Conservation (phyloP, 2,888 invertebrate genomes). For the Plebejus argus region DNA sequence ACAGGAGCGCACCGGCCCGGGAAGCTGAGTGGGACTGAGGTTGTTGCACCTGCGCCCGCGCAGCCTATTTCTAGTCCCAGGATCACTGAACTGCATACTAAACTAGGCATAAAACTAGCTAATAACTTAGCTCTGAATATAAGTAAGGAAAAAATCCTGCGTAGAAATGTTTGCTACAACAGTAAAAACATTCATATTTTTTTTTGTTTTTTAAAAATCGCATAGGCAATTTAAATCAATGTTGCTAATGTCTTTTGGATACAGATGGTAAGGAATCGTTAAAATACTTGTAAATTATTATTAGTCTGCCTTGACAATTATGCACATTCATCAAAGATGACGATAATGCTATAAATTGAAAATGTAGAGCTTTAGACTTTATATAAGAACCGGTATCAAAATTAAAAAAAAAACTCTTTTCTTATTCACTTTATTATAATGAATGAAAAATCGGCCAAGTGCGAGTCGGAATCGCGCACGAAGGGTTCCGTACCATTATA, state of each 20-base stretch:
- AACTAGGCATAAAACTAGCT: constrained; percentile 2
- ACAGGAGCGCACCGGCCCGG: not conserved
- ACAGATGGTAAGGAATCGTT: too few species aligned
- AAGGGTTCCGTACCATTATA: too few species aligned
- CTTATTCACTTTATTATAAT: not conserved
- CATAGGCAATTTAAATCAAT: not conserved
- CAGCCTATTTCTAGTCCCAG: constrained; percentile 45
- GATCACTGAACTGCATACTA: constrained; percentile 28
- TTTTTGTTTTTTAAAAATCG: not conserved
- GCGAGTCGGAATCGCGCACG: too few species aligned
- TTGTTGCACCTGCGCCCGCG: constrained; percentile 57
- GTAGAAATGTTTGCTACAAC: not conserved
- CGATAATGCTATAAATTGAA: not conserved
- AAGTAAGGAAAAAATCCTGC: not conserved
- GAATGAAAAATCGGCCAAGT: too few species aligned
- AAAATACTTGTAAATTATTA: too few species aligned
- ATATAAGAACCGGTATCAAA: not conserved
- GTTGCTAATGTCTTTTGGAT: too few species aligned
- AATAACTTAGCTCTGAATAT: not conserved
- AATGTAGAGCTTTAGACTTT: not conserved
- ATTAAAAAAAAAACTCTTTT: not conserved
- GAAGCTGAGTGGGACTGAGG: constrained; percentile 59
- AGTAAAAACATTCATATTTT: not conserved
- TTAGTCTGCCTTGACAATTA: not conserved
- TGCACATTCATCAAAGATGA: not conserved